Evolutionary conservation across 2,888 invertebrate genomes (phyloP), one percentile per base, ranked within the genome.

Genomic region (Coleophora deauratella): DNA sequence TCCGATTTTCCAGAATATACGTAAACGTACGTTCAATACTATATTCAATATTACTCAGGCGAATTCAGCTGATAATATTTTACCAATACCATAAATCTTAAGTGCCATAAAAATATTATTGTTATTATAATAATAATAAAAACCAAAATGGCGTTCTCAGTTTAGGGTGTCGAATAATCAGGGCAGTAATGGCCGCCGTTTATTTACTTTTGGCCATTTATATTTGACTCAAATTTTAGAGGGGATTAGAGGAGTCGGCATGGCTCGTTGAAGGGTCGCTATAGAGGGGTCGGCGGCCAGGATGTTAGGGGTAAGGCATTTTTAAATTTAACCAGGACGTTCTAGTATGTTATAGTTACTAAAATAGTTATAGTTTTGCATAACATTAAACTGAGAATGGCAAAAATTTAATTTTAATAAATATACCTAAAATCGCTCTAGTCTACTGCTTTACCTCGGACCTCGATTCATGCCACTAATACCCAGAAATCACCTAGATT

Each of bases 131-230:
- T 59, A 61, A 62, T 60, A 59, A 59, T 45, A 45, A 63, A 59
- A 62, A 57, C 50, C 71, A 84, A 84, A 72, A 85, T 85, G 84
- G 82, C 82, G 66, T 31, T 57, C 42, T 58, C 51, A 66, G 49
- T 59, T 62, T 59, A 65, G 68, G 78, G 80, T 72, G 57, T 57
- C 55, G 57, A 80, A 81, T 80, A 82, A 82, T 79, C 78, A 80
- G 84, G 73, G 73, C 75, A 78, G 73, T 81, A 74, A 82, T 79
- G 75, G 75, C 57, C 62, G 69, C 56, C 76, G 72, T 78, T 73
- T 85, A 85, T 85, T 85, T 85, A 85, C 84, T 82, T 82, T 82
- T 74, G 62, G 62, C 72, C 64, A 78, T 78, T 82, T 77, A 76
- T 80, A 72, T 71, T 71, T 66, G 61, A 53, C 60, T 62, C 55